Base-by-base conservation (phyloP, 2,888 invertebrate genomes). In the Terebella lapidaria region DNA sequence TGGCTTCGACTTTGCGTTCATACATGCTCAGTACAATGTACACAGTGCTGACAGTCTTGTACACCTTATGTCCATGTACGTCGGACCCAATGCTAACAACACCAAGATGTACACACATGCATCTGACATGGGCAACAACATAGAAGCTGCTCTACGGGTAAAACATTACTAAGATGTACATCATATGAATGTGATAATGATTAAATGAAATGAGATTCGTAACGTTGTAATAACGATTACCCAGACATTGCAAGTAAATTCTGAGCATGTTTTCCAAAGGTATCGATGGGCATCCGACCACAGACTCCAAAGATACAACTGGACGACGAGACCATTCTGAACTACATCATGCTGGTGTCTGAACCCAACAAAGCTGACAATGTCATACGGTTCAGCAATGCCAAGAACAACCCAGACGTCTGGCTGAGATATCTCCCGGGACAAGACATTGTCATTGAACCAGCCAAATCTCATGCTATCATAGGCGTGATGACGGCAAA, bases 11-110 rank as follows among this genome's bases (percentile, higher is more conserved):
- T 26, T 58, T 35, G 46, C 55, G 24, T 61, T 61, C 46, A 42
- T 61, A 3, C 55, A 58, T 42, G 61, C 58, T 1, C 55, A 61
- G 45, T 61, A 58, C 51, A 55, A 55, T 49, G 58, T 61, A 1
- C 58, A 55, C 55, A n/a, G n/a, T n/a, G 61, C 58, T 24, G 52
- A 61, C 26, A 55, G 58, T n/a, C 52, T 30, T 22, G 29, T 58
- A 1, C 61, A 61, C 26, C 45, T 61, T 25, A 55, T 61, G 3
- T 47, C 61, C 20, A 46, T 61, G 27, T 55, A 58, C 27, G 54
- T 22, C 18, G 25, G 61, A 15, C 28, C 47, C 1, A 52, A 61
- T 47, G 61, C 55, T 22, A 58, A 58, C 24, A 53, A 55, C 42
- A 58, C 58, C 24, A 29, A 49, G 20, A 58, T 61, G 58, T 61